phyloP scores from a whole-genome alignment of 2,797 vertebrate genomes.

The Natrix natrix region DNA sequence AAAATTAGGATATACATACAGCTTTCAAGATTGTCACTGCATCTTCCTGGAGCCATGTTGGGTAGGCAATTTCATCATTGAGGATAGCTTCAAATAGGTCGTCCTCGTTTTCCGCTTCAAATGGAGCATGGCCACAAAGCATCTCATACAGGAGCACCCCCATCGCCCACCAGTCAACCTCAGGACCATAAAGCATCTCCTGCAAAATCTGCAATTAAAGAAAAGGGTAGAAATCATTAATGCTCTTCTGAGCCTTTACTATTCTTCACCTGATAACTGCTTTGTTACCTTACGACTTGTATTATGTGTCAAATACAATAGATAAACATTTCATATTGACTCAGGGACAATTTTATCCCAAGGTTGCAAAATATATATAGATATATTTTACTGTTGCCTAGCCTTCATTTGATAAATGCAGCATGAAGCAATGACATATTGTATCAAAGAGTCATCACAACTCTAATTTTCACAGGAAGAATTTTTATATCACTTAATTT shows the following conservation, averaged over 20 bases:
- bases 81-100: constrained; percentile 96
- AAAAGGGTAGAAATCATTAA: not conserved
- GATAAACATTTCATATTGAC: not conserved
- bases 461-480: not conserved
- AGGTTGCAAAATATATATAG: not conserved
- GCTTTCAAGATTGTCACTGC: constrained; percentile 91
- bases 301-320: not conserved
- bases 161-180: constrained; percentile 98
- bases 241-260: not conserved
- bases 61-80: constrained; percentile 90
- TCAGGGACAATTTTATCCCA: not conserved
- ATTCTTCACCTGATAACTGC: too few species aligned
- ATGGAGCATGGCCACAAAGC: constrained; percentile 94
- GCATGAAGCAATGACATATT: not conserved
- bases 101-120: constrained; percentile 96
- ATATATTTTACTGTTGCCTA: not conserved
- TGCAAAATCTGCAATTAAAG: constrained; percentile 83
- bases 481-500: not conserved
- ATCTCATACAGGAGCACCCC: constrained; percentile 96
- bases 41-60: constrained; percentile 87
- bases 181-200: constrained; percentile 93
- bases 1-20: constrained; percentile 73
- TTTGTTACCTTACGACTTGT: not conserved
- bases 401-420: not conserved
- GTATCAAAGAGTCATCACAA: not conserved